These are phyloP conservation scores for Penelope pileata DNA, from an alignment of 2,113 vertebrate genomes.

Conservation along the genomic window DNA sequence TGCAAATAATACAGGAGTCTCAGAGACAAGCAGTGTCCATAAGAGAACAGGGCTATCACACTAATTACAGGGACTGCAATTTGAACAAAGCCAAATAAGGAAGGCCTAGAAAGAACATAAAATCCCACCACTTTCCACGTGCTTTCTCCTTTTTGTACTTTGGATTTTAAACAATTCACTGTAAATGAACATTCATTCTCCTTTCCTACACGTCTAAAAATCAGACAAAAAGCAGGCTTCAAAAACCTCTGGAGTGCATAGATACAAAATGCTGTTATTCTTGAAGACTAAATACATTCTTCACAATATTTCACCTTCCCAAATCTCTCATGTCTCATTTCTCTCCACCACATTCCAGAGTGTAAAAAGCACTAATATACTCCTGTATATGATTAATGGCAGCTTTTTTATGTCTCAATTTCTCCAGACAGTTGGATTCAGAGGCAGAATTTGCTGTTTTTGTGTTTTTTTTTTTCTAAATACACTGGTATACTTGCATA, in stretches of 20 bases:
- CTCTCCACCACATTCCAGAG: not conserved
- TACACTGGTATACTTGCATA: accelerated
- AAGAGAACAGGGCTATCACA: not conserved
- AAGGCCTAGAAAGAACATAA: not conserved
- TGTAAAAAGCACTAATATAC: not conserved
- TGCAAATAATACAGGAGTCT: not conserved
- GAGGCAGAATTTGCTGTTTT: not conserved
- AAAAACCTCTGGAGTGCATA: not conserved
- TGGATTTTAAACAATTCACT: not conserved
- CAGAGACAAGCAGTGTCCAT: not conserved
- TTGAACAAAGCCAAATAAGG: not conserved
- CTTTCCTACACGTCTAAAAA: not conserved
- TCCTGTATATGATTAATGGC: not conserved
- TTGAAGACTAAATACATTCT: not conserved
- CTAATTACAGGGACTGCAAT: not conserved
- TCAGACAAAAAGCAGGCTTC: not conserved
- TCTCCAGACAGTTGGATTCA: not conserved
- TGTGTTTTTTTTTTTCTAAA: not conserved
- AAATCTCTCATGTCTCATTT: not conserved
- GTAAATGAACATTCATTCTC: not conserved
- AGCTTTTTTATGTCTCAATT: not conserved
- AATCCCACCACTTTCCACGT: not conserved
- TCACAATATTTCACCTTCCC: not conserved
- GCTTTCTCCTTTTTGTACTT: not conserved
- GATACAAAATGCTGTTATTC: not conserved